Base-by-base conservation (phyloP, 2,888 invertebrate species). In the Drosophila dives region DNA sequence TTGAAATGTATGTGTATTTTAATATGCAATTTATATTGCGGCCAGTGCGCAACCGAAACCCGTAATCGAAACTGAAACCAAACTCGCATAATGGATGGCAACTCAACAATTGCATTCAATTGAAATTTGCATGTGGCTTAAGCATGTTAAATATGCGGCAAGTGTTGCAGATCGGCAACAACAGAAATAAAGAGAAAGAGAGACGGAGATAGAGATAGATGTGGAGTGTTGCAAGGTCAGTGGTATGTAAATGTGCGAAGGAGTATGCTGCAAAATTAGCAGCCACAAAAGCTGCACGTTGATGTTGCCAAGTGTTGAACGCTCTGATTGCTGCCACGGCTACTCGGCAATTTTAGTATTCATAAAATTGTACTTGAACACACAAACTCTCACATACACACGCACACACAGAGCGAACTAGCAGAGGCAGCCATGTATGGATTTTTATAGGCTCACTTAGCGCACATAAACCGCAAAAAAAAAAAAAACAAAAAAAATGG, bases 371-470 rank as follows among this genome's bases (percentile, higher is more conserved):
- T 83, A 77, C 86, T 87, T 75, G 81, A 84, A 69, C 80, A 74
- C 72, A 67, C 72, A 64, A 65, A 12, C 38, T 23, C 54, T 8
- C 36, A n/a, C 23, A 63, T 36, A 42, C 32, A 40, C 29, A 36
- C 42, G 17, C 23, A 38, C 6, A 40, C 34, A 64, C 15, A 38
- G 23, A 63, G 48, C 6, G 32, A n/a, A n/a, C 54, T 6, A 51
- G n/a, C 69, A 59, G 59, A 62, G 65, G 81, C 83, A 88, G 64
- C 81, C 76, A 84, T 70, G 84, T 81, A 81, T 81, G 86, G 71
- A 79, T 86, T 86, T 86, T 86, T 86, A 86, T 89, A 89, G 86
- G 89, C 86, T 86, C 89, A 86, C 86, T 86, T 86, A 89, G 89
- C 82, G 86, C 80, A 81, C 80, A 89, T 86, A 89, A 86, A 80